A percentile compares a stretch with the other conserved stretches of the same genome.
These are phyloP conservation scores for Mergus octosetaceus DNA, from an alignment of 2,797 vertebrate species.

Conservation along the genomic window DNA sequence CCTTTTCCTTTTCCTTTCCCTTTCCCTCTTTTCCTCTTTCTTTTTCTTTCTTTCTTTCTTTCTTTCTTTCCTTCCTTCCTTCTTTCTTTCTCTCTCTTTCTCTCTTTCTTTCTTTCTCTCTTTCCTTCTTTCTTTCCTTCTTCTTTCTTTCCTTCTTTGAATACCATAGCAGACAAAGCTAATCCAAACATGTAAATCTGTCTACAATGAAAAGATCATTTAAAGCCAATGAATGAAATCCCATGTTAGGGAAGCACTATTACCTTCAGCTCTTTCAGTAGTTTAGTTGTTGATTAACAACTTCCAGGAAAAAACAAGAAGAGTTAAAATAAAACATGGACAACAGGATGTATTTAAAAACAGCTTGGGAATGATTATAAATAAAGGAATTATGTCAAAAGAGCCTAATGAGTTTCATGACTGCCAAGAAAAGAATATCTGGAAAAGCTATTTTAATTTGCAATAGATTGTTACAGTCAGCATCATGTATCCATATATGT, in stretches of 20 bases:
- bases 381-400: not conserved
- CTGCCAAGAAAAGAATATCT: conserved; percentile 21
- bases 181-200: not conserved
- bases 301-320: not conserved
- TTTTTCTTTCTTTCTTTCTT: too few relatives aligned
- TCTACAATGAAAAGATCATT: not conserved
- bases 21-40: fast-evolving
- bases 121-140: too few relatives aligned
- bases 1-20: too few relatives aligned
- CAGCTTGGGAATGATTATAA: not conserved
- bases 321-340: not conserved
- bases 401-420: not conserved
- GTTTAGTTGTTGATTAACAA: not conserved
- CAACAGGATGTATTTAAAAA: not conserved
- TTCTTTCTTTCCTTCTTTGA: not conserved
- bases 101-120: too few relatives aligned
- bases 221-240: not conserved
- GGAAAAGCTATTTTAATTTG: conserved; percentile 17
- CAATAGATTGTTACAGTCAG: conserved; percentile 21
- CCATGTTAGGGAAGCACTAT: not conserved
- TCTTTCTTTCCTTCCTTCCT: too few relatives aligned
- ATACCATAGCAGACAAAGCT: not conserved
- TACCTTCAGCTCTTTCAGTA: not conserved
- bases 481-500: not conserved
- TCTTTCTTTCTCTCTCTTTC: too few relatives aligned